phyloP scores from a whole-genome alignment of 2,888 invertebrate genomes.

The Parnassius mnemosyne region DNA sequence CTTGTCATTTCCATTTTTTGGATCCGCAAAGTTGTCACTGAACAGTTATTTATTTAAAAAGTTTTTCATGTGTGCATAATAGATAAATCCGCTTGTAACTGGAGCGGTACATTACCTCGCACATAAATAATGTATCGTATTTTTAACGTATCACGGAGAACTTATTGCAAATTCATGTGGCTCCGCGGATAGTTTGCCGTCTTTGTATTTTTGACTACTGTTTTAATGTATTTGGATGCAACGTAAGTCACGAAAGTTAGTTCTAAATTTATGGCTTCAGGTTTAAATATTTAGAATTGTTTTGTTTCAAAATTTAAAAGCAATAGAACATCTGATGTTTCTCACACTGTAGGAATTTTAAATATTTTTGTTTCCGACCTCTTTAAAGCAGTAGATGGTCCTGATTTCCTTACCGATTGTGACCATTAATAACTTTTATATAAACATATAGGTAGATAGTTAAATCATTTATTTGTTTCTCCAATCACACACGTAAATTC shows the following conservation, averaged over 20 bases:
- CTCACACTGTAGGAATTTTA: too few species aligned
- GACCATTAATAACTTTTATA: too few species aligned
- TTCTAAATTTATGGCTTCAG: constrained; percentile 21
- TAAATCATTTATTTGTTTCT: too few species aligned
- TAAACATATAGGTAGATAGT: too few species aligned
- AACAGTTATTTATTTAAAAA: constrained; percentile 31
- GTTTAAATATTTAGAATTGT: constrained; percentile 16
- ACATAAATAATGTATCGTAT: constrained; percentile 42
- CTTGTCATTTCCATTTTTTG: constrained; percentile 31
- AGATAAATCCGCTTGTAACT: constrained; percentile 28
- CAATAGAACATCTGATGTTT: not conserved
- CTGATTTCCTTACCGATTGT: too few species aligned
- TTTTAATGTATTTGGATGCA: constrained; percentile 23
- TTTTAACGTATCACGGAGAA: constrained; percentile 34
- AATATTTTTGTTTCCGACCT: too few species aligned
- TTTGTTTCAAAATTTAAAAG: constrained; percentile 11
- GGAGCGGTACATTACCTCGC: constrained; percentile 29
- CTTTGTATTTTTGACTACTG: constrained; percentile 25
- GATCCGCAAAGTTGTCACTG: constrained; percentile 27
- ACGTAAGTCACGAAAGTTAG: constrained; percentile 23
- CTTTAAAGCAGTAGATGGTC: too few species aligned
- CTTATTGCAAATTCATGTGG: constrained; percentile 33
- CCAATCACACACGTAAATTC: too few species aligned
- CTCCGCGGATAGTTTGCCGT: constrained; percentile 27
- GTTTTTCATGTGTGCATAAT: constrained; percentile 28